Conservation (phyloP, 2,113 vertebrate genomes). For the Microcebus jonahi region DNA sequence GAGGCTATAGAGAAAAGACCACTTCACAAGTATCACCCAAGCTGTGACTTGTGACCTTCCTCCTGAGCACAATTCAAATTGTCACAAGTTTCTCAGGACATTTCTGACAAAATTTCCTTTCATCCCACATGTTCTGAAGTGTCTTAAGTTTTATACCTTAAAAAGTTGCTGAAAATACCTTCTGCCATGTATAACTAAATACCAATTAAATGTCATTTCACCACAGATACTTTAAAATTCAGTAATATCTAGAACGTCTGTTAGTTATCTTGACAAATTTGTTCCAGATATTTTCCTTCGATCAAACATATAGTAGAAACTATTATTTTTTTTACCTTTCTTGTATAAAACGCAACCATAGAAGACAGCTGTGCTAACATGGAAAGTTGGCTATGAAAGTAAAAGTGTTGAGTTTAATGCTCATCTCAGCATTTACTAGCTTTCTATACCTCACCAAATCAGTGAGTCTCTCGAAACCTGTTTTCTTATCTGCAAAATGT, state of each 20-base stretch:
- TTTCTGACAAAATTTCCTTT: constrained; percentile 23
- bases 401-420: neutral
- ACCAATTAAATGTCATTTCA: constrained; percentile 1
- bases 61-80: constrained; percentile 55
- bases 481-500: constrained; percentile 7
- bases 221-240: neutral
- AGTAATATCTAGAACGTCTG: neutral
- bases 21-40: neutral
- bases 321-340: neutral
- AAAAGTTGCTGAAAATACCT: constrained; percentile 21
- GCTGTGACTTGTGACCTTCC: neutral
- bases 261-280: constrained; percentile 6
- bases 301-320: neutral
- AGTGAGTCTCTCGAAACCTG: neutral
- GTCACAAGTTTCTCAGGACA: constrained; percentile 21
- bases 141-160: neutral
- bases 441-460: neutral
- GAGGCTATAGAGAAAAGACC: neutral
- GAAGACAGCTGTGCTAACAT: neutral
- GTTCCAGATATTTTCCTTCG: neutral
- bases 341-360: neutral
- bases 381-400: neutral
- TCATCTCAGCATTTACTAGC: neutral
- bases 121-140: neutral
- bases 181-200: neutral